These are phyloP conservation scores for Subacronicta megacephala DNA, from an alignment of 2,888 invertebrate genomes.

Conservation along the genomic window DNA sequence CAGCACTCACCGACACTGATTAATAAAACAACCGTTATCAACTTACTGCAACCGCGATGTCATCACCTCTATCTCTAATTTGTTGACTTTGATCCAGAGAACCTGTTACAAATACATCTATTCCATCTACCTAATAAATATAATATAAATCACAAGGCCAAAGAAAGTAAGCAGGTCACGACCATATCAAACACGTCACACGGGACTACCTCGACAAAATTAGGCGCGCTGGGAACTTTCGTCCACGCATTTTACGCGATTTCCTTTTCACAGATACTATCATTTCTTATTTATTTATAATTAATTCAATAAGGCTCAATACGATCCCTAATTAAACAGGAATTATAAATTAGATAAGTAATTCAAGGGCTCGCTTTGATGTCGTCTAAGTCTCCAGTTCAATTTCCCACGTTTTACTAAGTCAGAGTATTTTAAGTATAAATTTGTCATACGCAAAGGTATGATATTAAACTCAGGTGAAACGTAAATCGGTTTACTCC, in stretches of 20 bases:
- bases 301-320: constrained; percentile 29
- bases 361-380: constrained; percentile 49
- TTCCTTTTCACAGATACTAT: constrained; percentile 18
- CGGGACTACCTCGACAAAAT: constrained; percentile 14
- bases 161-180: constrained; percentile 38
- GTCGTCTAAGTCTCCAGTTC: constrained; percentile 18
- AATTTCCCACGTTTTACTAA: constrained; percentile 44
- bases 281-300: constrained; percentile 32
- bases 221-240: constrained; percentile 4
- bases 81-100: constrained; percentile 62
- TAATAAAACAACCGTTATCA: constrained; percentile 84
- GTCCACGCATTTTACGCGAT: background rate
- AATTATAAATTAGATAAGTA: constrained; percentile 52
- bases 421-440: constrained; percentile 55
- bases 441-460: constrained; percentile 60
- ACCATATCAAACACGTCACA: constrained; percentile 14
- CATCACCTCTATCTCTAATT: constrained; percentile 71
- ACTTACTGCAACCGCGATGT: constrained; percentile 75
- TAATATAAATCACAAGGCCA: constrained; percentile 14
- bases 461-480: constrained; percentile 72
- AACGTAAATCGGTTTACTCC: constrained; percentile 72
- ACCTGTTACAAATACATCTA: constrained; percentile 16
- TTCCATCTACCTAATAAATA: too few species aligned
- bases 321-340: constrained; percentile 47
- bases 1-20: constrained; percentile 74